Base-by-base conservation (phyloP, 2,797 vertebrate genomes). In the Gymnodraco acuticeps region DNA sequence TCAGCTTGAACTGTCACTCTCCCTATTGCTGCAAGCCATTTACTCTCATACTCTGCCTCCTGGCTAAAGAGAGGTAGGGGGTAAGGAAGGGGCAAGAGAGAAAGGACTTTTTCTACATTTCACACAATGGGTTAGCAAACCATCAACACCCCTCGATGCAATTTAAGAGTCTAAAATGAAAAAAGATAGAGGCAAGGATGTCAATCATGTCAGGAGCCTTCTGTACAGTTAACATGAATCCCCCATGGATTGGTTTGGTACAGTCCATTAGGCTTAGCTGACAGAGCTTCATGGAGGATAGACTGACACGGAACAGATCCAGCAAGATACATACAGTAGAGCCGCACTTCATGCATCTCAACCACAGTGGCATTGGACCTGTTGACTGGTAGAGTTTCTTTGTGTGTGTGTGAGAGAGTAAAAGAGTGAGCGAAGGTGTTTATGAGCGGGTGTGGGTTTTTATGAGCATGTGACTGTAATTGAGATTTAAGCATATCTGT, bases 1-100 rank as follows among this genome's bases (percentile, higher is more conserved):
- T 94, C 87, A 90, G 84, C 85, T 84, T 73, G 73, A 91, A 78
- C 93, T 92, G 90, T 90, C 87, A 88, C 85, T 92, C 89, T 86
- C 70, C 81, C 78, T 53, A 81, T 89, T 80, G 88, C 85, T 88
- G 81, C 83, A 51, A 92, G 90, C 86, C 91, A 87, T 75, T 87
- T 84, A 70, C 85, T 80, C 81, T 76, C 70, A 63, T 71, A 64
- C 77, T 65, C 75, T 68, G 73, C 77, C 75, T 73, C 66, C 81
- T 75, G 82, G 73, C 75, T 70, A 47, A 71, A 81, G 13, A 56
- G 72, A 54, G 60, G 46, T 60, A 27, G n/a, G 38, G 58, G 56
- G 69, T 63, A 75, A 74, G 70, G 70, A 15, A 33, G 55, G 71
- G 69, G 67, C 38, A 27, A 19, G 42, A 33, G 9, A 64, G 52